Conservation (phyloP, 2,113 vertebrate species). For the Grammomys dolichurus region DNA sequence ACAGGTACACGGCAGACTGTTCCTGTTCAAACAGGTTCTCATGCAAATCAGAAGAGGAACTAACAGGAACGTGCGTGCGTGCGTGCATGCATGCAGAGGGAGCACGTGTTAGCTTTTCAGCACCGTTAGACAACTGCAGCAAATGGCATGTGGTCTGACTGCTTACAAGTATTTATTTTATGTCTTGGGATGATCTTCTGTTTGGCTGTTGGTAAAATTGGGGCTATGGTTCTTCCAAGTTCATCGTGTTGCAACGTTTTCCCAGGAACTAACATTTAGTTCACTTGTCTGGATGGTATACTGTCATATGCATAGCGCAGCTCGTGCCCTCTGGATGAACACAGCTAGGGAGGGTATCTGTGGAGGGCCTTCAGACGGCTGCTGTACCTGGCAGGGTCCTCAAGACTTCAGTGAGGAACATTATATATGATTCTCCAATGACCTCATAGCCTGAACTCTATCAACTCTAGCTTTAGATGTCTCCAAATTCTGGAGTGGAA, state of each 20-base stretch:
- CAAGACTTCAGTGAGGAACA: rapidly evolving
- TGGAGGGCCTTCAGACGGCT: background rate
- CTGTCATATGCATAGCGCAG: background rate
- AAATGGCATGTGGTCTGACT: background rate
- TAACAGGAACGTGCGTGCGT: background rate
- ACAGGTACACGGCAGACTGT: background rate
- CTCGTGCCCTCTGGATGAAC: background rate
- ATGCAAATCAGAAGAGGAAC: background rate
- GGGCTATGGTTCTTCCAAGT: background rate
- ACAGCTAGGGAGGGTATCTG: background rate
- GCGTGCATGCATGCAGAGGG: no score
- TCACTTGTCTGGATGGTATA: background rate
- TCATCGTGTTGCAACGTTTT: background rate
- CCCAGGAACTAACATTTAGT: background rate
- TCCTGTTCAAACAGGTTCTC: background rate
- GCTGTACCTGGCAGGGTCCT: no score
- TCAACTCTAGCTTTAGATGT: background rate
- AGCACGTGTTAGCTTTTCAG: background rate
- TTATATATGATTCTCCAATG: background rate
- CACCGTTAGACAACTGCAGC: background rate
- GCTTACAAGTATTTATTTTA: constrained; percentile 9
- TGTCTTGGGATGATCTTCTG: background rate
- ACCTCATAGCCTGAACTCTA: background rate
- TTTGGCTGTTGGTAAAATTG: background rate
- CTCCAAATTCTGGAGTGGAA: background rate